Percentiles rank a stretch among this genome's conserved stretches.
phyloP scores from a whole-genome alignment of 2,113 vertebrate species.

The Cryptomyrus ogoouensis region DNA sequence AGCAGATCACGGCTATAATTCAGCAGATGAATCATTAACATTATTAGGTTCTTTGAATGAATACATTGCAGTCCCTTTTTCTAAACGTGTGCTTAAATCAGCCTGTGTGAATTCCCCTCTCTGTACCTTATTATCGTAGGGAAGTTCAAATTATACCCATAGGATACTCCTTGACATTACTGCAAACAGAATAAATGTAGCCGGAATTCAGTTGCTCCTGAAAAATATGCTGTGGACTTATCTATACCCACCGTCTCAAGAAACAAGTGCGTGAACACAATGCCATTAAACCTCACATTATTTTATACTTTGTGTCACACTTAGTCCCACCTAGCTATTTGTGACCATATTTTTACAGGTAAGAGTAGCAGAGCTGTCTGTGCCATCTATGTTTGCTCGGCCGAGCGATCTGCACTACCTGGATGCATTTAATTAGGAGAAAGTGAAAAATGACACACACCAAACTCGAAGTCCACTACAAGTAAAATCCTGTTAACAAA shows the following conservation, averaged over 20 bases:
- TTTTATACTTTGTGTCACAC: background rate
- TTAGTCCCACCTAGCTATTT: background rate
- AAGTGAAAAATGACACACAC: background rate
- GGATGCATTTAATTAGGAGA: background rate
- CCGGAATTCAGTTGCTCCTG: background rate
- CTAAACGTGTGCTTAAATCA: background rate
- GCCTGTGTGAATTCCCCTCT: background rate
- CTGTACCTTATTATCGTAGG: background rate
- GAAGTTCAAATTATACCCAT: background rate
- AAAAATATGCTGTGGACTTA: background rate
- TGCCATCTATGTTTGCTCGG: background rate
- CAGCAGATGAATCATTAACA: background rate
- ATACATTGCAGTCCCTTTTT: background rate
- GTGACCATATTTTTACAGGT: background rate
- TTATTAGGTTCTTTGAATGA: background rate
- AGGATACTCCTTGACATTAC: background rate
- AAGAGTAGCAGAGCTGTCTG: background rate
- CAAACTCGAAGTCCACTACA: background rate
- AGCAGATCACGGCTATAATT: background rate
- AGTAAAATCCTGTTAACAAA: slow-evolving; percentile 13
- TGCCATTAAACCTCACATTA: background rate
- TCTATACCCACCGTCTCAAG: background rate
- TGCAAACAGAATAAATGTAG: background rate
- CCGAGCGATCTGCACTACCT: background rate
- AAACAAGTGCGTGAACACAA: background rate